phyloP scores from a whole-genome alignment of 2,888 invertebrate genomes.

The Plagodis pulveraria region DNA sequence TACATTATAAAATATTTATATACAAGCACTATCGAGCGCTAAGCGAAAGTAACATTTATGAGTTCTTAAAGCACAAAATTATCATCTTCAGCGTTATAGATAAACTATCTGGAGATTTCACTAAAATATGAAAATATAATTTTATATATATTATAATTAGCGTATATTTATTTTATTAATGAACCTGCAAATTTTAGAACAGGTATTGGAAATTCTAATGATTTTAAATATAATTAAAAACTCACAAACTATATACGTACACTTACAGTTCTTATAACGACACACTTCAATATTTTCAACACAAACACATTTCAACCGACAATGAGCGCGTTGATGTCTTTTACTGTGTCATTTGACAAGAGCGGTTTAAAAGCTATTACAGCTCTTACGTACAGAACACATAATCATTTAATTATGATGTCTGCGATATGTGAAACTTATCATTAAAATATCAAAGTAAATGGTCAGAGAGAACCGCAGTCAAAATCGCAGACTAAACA shows the following conservation, averaged over 20 bases:
- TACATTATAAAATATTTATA: no score
- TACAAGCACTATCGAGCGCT: no score
- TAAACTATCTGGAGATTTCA: no score
- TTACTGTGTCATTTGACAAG: conserved; percentile 1
- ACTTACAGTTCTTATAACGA: not conserved
- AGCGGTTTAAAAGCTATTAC: not conserved
- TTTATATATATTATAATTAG: not conserved
- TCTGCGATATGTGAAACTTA: not conserved
- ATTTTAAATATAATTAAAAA: no score
- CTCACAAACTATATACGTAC: no score
- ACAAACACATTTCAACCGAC: not conserved
- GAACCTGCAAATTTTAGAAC: no score
- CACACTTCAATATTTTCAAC: not conserved
- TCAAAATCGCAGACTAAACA: not conserved
- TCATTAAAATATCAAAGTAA: not conserved
- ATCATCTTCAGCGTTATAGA: no score
- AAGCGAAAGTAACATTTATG: no score
- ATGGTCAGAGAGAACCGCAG: not conserved
- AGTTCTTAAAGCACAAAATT: no score
- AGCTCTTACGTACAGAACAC: not conserved
- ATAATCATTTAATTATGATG: not conserved
- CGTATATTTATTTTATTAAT: no score
- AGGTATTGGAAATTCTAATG: no score
- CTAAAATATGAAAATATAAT: not conserved
- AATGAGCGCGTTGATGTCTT: conserved; percentile 26